Evolutionary conservation across 2,113 vertebrate species (phyloP).

Genomic region (Riparia riparia): DNA sequence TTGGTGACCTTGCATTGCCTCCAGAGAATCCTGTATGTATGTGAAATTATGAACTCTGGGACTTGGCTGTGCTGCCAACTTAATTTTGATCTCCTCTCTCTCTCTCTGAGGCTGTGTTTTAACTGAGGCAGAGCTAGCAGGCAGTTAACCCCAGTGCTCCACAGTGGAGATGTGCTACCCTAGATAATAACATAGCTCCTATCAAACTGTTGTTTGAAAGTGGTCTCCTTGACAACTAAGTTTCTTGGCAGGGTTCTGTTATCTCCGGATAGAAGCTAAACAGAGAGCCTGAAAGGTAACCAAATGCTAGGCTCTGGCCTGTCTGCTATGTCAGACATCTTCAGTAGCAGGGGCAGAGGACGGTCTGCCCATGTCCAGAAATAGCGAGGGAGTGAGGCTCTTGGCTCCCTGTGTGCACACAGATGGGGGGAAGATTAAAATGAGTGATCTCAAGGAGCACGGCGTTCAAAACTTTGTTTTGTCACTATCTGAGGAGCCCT

Average conservation of each 20-base stretch:
- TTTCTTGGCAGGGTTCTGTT: constrained; percentile 40
- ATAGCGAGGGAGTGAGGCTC: background rate
- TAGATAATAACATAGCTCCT: background rate
- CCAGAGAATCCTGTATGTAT: background rate
- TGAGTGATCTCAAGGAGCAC: background rate
- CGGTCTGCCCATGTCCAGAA: background rate
- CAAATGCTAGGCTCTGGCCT: constrained; percentile 28
- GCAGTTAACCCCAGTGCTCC: constrained; percentile 21
- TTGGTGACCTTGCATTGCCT: background rate
- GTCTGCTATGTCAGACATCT: constrained; percentile 39
- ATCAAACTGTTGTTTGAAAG: constrained; percentile 36
- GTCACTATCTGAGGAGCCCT: background rate
- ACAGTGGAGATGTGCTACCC: background rate
- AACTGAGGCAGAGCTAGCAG: background rate
- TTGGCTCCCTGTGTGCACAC: background rate
- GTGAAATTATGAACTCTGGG: background rate
- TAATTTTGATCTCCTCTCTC: background rate
- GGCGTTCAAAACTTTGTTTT: background rate
- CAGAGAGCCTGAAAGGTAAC: constrained; percentile 16
- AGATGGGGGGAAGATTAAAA: background rate
- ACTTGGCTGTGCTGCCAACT: background rate
- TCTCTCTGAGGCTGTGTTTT: background rate
- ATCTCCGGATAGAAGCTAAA: background rate
- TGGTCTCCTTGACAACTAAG: background rate
- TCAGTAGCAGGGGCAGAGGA: background rate